Evolutionary conservation across 2,113 vertebrate species (phyloP).

Genomic region (Oryzias javanicus): DNA sequence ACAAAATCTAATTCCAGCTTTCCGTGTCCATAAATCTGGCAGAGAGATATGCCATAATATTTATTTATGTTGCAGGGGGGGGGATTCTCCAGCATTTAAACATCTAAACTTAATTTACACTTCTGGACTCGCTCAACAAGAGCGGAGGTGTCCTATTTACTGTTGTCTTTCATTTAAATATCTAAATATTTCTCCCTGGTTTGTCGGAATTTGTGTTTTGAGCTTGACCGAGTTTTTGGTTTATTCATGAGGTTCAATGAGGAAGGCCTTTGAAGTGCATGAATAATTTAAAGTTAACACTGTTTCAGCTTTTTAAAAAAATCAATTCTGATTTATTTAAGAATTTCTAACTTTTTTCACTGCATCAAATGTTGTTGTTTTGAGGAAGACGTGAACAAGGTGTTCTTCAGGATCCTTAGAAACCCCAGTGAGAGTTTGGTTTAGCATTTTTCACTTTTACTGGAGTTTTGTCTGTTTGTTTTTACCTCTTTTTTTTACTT

Average conservation of each 20-base stretch:
- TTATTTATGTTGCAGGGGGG: conserved; percentile 8
- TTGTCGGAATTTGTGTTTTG: conserved; percentile 38
- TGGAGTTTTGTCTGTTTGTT: neutral
- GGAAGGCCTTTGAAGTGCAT: conserved; percentile 70
- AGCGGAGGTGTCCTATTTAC: conserved; percentile 25
- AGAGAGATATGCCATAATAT: neutral
- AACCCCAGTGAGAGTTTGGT: neutral
- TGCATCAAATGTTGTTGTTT: neutral
- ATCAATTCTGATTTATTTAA: conserved; percentile 52
- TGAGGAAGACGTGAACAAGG: neutral
- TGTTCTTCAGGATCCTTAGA: neutral
- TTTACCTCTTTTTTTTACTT: neutral
- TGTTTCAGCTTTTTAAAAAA: conserved; percentile 53
- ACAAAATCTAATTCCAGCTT: neutral
- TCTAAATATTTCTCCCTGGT: conserved; percentile 42
- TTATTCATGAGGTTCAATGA: conserved; percentile 74
- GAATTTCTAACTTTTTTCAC: neutral
- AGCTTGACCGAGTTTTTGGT: conserved; percentile 61
- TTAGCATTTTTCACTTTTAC: neutral
- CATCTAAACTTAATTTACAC: conserved; percentile 26
- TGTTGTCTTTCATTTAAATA: conserved; percentile 38
- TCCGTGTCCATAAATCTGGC: neutral
- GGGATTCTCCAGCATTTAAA: conserved; percentile 14
- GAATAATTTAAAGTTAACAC: conserved; percentile 67
- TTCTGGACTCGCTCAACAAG: conserved; percentile 7